phyloP scores from a whole-genome alignment of 2,888 invertebrate species.

The Andrena fulva region DNA sequence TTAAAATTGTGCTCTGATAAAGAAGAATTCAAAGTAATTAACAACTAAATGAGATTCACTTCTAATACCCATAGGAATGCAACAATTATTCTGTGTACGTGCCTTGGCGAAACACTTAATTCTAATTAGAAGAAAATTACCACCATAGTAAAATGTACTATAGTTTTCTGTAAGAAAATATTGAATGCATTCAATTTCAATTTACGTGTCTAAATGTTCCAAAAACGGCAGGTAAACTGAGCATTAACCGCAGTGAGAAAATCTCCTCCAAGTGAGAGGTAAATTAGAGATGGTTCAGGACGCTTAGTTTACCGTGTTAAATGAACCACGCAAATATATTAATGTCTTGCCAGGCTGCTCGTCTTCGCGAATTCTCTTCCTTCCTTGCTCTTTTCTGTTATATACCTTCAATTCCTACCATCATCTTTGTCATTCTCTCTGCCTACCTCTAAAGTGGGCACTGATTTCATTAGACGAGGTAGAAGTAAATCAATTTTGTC shows the following conservation, averaged over 20 bases:
- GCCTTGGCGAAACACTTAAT: no score
- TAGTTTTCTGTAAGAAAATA: no score
- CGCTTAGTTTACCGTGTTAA: conserved; percentile 59
- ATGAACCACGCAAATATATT: conserved; percentile 67
- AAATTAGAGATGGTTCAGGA: conserved; percentile 10
- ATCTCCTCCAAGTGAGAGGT: conserved; percentile 12
- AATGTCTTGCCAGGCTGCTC: conserved; percentile 50
- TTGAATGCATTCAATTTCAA: no score
- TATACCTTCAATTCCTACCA: conserved; percentile 13
- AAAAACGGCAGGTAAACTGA: neutral
- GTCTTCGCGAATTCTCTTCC: conserved; percentile 27
- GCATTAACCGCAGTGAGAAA: neutral
- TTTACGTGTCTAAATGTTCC: conserved; percentile 2
- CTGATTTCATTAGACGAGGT: conserved; percentile 56
- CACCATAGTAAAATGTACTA: no score
- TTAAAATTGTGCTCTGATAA: no score
- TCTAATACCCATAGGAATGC: no score
- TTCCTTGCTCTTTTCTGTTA: neutral
- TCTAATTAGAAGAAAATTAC: no score
- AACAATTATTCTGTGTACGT: no score
- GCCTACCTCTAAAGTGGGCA: conserved; percentile 46
- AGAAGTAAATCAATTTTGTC: conserved; percentile 58
- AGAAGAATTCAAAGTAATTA: no score
- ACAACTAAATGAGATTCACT: no score
- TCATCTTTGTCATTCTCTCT: conserved; percentile 35